Evolutionary conservation across 2,888 invertebrate species (phyloP).

Genomic region (Tethea ocularis): DNA sequence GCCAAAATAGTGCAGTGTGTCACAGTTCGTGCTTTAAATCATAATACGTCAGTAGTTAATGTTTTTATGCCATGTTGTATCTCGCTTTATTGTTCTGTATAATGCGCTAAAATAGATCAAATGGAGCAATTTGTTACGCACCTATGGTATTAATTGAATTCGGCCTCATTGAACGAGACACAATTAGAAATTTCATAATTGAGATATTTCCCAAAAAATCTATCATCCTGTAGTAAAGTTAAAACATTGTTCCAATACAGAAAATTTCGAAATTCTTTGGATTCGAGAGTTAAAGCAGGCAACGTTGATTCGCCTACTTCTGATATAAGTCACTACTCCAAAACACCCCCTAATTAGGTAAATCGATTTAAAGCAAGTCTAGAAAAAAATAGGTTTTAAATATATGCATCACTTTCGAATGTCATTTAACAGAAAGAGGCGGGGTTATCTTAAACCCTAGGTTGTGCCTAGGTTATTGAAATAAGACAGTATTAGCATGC

Average conservation of each 20-base stretch:
- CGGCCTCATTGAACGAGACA: not conserved
- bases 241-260: too few relatives aligned
- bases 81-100: not conserved
- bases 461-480: too few relatives aligned
- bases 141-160: not conserved
- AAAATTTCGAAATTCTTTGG: rapidly evolving
- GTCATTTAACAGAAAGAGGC: too few relatives aligned
- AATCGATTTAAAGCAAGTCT: too few relatives aligned
- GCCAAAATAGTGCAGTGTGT: slow-evolving; percentile 9
- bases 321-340: not conserved
- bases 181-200: not conserved
- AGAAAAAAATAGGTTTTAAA: too few relatives aligned
- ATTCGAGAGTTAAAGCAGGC: too few relatives aligned
- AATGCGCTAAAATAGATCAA: not conserved
- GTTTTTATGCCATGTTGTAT: not conserved
- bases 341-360: not conserved
- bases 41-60: slow-evolving; percentile 2
- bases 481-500: too few relatives aligned
- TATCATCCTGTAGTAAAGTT: not conserved
- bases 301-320: not conserved
- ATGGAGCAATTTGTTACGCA: not conserved
- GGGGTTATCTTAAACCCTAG: too few relatives aligned
- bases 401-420: too few relatives aligned
- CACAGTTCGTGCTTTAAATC: slow-evolving; percentile 7
- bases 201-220: not conserved